phyloP scores from a whole-genome alignment of 37 sponge, comb jelly and placozoan species.

The Hexactinellida sp. region DNA sequence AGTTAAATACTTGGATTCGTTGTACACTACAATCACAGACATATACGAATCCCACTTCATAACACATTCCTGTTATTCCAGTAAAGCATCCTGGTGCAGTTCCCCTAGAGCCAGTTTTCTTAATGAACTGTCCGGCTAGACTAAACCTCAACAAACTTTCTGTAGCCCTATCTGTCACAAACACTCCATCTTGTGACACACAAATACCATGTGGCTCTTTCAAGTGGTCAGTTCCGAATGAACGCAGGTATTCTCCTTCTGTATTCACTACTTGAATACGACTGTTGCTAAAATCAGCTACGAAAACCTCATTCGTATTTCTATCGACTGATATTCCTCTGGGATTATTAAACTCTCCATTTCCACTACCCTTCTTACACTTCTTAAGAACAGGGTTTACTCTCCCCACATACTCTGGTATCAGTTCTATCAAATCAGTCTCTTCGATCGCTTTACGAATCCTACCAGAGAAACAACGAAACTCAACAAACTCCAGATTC shows the following conservation, averaged over 20 bases:
- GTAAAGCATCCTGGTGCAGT: neutral
- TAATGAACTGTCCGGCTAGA: neutral
- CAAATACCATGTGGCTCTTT: neutral
- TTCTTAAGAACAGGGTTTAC: neutral
- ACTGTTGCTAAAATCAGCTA: neutral
- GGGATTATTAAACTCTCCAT: conserved; percentile 1
- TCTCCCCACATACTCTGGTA: neutral
- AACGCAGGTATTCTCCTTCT: neutral
- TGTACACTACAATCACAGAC: neutral
- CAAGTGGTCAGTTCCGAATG: neutral
- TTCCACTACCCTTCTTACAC: neutral
- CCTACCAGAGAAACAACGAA: neutral
- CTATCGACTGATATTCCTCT: conserved; percentile 11
- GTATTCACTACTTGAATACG: conserved; percentile 9
- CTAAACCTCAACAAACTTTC: neutral
- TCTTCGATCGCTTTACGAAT: neutral
- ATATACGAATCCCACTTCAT: neutral
- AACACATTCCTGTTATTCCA: neutral
- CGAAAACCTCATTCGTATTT: neutral
- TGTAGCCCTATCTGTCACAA: neutral
- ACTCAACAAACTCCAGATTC: neutral
- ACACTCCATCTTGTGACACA: neutral
- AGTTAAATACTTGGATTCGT: neutral
- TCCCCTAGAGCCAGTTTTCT: neutral
- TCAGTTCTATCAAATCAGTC: neutral